Conservation (phyloP, 2,797 vertebrate genomes). For the Xenopus petersii region DNA sequence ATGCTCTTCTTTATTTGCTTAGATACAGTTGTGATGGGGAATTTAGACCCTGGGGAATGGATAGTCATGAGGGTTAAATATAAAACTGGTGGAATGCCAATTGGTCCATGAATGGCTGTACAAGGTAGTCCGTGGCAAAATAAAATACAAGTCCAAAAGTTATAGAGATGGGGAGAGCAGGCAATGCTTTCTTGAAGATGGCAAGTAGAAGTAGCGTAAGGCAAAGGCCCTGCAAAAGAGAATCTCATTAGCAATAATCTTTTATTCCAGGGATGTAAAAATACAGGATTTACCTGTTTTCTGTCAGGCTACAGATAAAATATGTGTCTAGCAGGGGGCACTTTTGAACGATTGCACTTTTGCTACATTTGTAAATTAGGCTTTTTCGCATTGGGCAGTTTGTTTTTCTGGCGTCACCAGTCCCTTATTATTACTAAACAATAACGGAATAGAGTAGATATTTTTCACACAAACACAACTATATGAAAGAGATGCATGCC, state of each 20-base stretch:
- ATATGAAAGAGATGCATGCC: no score
- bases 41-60: neutral
- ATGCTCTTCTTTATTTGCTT: conserved; percentile 11
- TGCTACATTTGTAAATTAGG: no score
- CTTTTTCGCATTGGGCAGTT: no score
- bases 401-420: no score
- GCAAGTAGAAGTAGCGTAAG: conserved; percentile 94
- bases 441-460: no score
- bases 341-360: no score
- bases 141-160: conserved; percentile 97
- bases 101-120: conserved; percentile 96
- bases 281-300: no score
- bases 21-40: conserved; percentile 6
- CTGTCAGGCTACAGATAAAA: no score
- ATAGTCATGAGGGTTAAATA: conserved; percentile 75
- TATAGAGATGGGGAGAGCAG: conserved; percentile 96
- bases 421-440: no score
- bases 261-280: no score
- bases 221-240: conserved; percentile 84
- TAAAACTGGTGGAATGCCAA: conserved; percentile 96
- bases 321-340: no score
- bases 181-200: conserved; percentile 98
- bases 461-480: no score
- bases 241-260: neutral
- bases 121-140: conserved; percentile 96